Evolutionary conservation across 92 coral and sea anemone species (phyloP), one percentile per base, ranked within the genome.

Genomic region (Diadumene lineata): DNA sequence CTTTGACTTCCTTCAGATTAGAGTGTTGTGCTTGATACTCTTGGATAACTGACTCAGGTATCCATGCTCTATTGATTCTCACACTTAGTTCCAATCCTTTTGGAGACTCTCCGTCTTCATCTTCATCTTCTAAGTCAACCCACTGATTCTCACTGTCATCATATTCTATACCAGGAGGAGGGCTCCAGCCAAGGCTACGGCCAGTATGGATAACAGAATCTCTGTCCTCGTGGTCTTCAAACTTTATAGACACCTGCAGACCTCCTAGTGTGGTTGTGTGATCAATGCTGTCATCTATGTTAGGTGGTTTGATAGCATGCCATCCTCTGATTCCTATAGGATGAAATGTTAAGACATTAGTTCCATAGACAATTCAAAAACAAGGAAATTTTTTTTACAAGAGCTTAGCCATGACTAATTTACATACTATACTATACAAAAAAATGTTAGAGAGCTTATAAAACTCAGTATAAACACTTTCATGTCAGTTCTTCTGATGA

Each of bases 101-200:
- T 43, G 79, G 79, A 26, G 72, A 33, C 24, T 53, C 38, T 23
- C 64, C 53, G 25, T 67, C 76, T 25, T 48, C 34, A 17, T 81
- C 87, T 8, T 76, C 88, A 25, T 75, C 81, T 62, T 50, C 85
- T 71, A 56, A 46, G 50, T 78, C 84, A 72, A 81, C 43, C 55
- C 15, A 8, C 1, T 24, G 11, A 66, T 76, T 64, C 31, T 86
- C 89, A 29, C 86, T 93, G 25, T 89, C 96, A 43, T 79, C 89
- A 33, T 72, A 71, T 56, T 92, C 99, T 30, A 84, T 48, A 65
- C 91, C 86, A 62, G 84, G 83, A 21, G 87, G 88, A 11, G 96
- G 96, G 64, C 91, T 79, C 99, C 99, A 96, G 0, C 99, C 99
- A n/a, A 89, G 46, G 32, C 91, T 86, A 16, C 99, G 81, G 33